These are phyloP conservation scores for Liopterus haemorrhoidalis DNA, from an alignment of 2,888 invertebrate species.

Conservation along the genomic window DNA sequence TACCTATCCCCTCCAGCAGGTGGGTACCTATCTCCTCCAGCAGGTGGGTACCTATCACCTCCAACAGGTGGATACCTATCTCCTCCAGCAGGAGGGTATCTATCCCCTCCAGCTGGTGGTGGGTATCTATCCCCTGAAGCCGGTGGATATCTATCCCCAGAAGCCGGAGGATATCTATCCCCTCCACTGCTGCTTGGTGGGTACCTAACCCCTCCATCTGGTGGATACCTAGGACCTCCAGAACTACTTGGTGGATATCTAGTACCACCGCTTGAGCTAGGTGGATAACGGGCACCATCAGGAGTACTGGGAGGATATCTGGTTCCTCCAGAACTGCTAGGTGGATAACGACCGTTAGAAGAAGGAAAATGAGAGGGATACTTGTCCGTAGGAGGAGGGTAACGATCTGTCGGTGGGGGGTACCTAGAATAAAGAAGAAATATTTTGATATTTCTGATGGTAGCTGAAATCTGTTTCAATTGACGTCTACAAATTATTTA, in stretches of 20 bases:
- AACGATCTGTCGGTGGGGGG: constrained; percentile 1
- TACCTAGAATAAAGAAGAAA: too few relatives aligned
- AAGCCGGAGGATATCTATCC: constrained; percentile 51
- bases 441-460: too few relatives aligned
- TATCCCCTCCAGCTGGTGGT: constrained; percentile 39
- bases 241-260: constrained; percentile 34
- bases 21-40: constrained; percentile 34
- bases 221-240: constrained; percentile 33
- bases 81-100: constrained; percentile 34
- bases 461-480: too few relatives aligned
- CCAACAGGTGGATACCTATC: constrained; percentile 25
- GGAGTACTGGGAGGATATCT: constrained; percentile 28
- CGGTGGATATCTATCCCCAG: constrained; percentile 41
- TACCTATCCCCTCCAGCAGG: constrained; percentile 45
- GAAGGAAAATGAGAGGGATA: constrained; percentile 33
- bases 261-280: constrained; percentile 43
- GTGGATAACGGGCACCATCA: constrained; percentile 17
- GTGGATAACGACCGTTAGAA: constrained; percentile 33
- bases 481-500: too few relatives aligned
- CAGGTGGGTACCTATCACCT: constrained; percentile 16
- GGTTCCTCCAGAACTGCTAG: constrained; percentile 27
- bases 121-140: constrained; percentile 37
- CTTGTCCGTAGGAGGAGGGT: background rate
- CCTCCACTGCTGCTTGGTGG: constrained; percentile 44
- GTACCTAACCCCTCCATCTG: constrained; percentile 37